Evolutionary conservation across 2,797 vertebrate species (phyloP).

Genomic region (Chanos chanos): DNA sequence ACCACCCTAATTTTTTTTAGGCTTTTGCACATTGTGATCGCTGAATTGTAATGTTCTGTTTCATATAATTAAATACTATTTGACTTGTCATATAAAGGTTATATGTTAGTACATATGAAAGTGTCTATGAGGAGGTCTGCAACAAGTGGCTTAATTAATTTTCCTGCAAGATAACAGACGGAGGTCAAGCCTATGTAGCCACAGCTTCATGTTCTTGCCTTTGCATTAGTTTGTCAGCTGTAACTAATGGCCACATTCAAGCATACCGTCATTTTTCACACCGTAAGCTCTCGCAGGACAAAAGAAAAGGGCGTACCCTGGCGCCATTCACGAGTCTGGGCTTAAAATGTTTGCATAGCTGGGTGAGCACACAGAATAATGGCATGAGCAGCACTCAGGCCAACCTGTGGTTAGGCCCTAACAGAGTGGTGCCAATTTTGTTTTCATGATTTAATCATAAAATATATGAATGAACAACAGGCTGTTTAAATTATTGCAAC

Average conservation of each 20-base stretch:
- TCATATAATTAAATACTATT: too few relatives aligned
- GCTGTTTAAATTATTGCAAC: constrained; percentile 2
- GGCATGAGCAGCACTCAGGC: constrained; percentile 52
- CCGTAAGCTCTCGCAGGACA: constrained; percentile 61
- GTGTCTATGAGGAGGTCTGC: too few relatives aligned
- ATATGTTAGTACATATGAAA: too few relatives aligned
- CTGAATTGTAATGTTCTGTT: too few relatives aligned
- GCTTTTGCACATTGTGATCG: too few relatives aligned
- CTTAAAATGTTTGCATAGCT: constrained; percentile 74
- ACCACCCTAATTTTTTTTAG: too few relatives aligned
- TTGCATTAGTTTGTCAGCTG: constrained; percentile 49
- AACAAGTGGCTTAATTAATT: too few relatives aligned
- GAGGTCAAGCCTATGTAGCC: neutral
- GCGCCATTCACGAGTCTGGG: constrained; percentile 62
- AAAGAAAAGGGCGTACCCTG: constrained; percentile 59
- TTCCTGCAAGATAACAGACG: constrained; percentile 20
- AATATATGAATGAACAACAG: neutral
- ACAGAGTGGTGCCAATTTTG: constrained; percentile 4
- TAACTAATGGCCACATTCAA: constrained; percentile 61
- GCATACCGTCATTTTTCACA: constrained; percentile 63
- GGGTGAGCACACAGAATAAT: constrained; percentile 81
- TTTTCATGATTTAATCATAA: too few relatives aligned
- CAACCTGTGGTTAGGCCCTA: constrained; percentile 36
- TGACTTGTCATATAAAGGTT: too few relatives aligned
- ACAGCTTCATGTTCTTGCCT: constrained; percentile 9